phyloP scores from a whole-genome alignment of 1,140 invertebrate genomes.

The Ceratoteleas bidentatus region DNA sequence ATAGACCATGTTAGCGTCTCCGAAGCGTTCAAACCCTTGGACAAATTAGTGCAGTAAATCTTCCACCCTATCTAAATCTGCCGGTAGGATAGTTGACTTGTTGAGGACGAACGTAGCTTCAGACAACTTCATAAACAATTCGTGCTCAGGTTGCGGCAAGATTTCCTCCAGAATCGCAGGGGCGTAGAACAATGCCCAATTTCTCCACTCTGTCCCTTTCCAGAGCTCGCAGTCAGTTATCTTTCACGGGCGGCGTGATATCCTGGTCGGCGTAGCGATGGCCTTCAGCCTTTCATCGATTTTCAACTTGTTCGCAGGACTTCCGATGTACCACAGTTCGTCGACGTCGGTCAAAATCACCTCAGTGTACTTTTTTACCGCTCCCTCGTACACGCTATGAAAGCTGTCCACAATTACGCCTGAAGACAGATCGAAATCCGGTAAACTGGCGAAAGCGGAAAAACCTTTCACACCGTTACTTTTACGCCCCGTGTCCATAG shows the following conservation, averaged over 20 bases:
- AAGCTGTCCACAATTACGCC: constrained; percentile 2
- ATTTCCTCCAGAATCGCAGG: neutral
- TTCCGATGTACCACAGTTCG: neutral
- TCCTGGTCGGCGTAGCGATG: neutral
- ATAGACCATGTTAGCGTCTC: neutral
- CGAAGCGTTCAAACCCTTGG: neutral
- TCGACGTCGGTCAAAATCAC: neutral
- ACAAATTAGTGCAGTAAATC: neutral
- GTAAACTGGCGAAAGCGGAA: neutral
- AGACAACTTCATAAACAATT: neutral
- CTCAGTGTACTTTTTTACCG: neutral
- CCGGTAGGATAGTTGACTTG: neutral
- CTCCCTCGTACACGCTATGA: neutral
- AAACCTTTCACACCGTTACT: constrained; percentile 1
- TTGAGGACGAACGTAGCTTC: neutral
- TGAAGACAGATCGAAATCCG: neutral
- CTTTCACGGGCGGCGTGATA: neutral
- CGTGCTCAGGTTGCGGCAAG: neutral
- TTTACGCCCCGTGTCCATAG: neutral
- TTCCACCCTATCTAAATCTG: neutral
- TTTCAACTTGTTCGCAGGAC: neutral
- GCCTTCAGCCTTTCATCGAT: neutral
- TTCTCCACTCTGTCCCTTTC: constrained; percentile 4
- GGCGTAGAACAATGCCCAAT: neutral
- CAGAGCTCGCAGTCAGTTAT: neutral